phyloP scores from a whole-genome alignment of 1,140 invertebrate species.

The Fopius arisanus region DNA sequence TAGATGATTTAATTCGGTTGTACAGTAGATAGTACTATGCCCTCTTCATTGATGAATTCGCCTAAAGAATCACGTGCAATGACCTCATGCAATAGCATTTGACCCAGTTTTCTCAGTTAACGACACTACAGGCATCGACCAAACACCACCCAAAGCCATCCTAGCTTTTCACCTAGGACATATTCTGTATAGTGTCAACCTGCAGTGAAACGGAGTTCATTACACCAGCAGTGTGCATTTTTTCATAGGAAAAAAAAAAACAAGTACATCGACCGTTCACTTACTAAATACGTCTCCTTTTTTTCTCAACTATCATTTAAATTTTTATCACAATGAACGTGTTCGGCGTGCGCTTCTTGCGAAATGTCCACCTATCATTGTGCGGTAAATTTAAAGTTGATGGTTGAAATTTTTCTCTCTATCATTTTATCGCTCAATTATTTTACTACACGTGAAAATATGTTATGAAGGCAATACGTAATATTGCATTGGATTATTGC shows the following conservation, averaged over 20 bases:
- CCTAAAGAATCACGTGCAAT: not conserved
- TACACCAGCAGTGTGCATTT: not conserved
- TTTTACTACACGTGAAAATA: not conserved
- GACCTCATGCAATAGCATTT: slow-evolving; percentile 1
- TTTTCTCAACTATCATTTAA: slow-evolving; percentile 1
- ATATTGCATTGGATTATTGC: not conserved
- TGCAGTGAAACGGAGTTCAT: not conserved
- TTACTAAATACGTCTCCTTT: not conserved
- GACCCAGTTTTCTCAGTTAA: slow-evolving; percentile 16
- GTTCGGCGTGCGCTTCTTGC: not conserved
- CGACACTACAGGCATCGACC: slow-evolving; percentile 22
- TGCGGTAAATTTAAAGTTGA: not conserved
- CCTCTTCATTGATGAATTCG: not conserved
- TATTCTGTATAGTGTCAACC: slow-evolving; percentile 25
- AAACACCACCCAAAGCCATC: slow-evolving; percentile 22
- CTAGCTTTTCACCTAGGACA: slow-evolving; percentile 22
- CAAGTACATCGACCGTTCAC: not conserved
- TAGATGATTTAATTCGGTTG: too few species aligned
- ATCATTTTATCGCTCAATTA: not conserved
- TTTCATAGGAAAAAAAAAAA: not conserved
- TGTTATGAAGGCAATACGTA: not conserved
- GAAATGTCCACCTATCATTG: not conserved
- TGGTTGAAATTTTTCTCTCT: slow-evolving; percentile 16
- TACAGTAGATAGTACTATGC: too few species aligned
- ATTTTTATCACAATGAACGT: not conserved